phyloP scores from a whole-genome alignment of 2,113 vertebrate species.

The Myanophis thanlyinensis region DNA sequence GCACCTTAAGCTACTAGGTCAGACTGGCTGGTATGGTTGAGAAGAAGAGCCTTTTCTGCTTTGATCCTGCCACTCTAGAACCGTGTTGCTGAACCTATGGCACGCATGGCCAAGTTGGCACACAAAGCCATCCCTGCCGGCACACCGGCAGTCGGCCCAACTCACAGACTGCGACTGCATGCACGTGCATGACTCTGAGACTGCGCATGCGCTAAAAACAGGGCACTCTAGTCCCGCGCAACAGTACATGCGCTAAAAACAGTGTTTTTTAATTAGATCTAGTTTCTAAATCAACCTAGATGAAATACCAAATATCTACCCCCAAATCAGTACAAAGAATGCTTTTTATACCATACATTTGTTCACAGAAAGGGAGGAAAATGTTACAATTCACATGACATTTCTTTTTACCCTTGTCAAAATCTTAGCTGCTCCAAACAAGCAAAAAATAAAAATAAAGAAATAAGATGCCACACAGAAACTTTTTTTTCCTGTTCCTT shows the following conservation, averaged over 20 bases:
- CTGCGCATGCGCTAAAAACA: too few relatives aligned
- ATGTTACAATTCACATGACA: neutral
- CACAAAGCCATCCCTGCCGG: too few relatives aligned
- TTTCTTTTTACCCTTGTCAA: slow-evolving; percentile 3
- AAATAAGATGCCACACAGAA: slow-evolving; percentile 15
- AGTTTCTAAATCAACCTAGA: neutral
- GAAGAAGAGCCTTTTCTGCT: neutral
- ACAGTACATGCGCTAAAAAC: too few relatives aligned
- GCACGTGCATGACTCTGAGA: too few relatives aligned
- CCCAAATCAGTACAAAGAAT: neutral
- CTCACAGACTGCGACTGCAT: too few relatives aligned
- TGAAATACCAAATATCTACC: neutral
- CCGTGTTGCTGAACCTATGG: too few relatives aligned
- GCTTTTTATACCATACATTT: neutral
- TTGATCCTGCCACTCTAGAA: too few relatives aligned
- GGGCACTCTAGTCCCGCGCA: too few relatives aligned
- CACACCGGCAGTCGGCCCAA: too few relatives aligned
- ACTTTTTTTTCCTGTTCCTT: neutral
- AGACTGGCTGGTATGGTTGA: neutral
- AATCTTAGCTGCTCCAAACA: neutral
- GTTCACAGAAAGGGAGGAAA: neutral
- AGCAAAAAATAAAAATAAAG: neutral
- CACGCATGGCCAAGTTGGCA: too few relatives aligned
- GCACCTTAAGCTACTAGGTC: neutral
- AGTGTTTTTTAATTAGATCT: too few relatives aligned